Conservation (phyloP, 2,113 vertebrate species). For the Varanus komodoensis region DNA sequence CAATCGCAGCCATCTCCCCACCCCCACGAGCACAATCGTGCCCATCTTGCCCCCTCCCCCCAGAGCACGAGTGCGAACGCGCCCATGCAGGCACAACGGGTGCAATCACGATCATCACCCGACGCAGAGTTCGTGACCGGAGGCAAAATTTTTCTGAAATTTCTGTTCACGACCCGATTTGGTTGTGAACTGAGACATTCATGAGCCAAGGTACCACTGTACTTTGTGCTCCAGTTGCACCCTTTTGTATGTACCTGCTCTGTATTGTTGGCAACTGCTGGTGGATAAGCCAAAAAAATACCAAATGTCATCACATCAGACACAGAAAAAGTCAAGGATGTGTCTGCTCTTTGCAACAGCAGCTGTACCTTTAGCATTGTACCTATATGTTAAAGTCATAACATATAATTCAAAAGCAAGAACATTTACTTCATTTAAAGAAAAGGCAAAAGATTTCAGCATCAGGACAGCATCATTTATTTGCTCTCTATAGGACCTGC, state of each 20-base stretch:
- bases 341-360: not conserved
- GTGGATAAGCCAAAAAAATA: not conserved
- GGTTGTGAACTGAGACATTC: no score
- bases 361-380: not conserved
- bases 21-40: no score
- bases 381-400: not conserved
- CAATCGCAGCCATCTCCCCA: no score
- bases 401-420: not conserved
- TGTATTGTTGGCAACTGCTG: not conserved
- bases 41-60: no score
- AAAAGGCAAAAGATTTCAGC: not conserved
- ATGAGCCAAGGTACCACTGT: not conserved
- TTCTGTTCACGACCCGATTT: no score
- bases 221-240: not conserved
- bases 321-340: not conserved
- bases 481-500: not conserved
- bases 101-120: no score
- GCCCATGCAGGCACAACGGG: no score
- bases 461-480: not conserved
- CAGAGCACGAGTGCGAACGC: no score
- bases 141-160: no score
- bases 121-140: no score
- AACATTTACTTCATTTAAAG: not conserved
- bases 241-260: not conserved
- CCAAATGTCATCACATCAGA: not conserved